Conservation (phyloP, 2,113 vertebrate species). For the Dendrocopos noguchii region DNA sequence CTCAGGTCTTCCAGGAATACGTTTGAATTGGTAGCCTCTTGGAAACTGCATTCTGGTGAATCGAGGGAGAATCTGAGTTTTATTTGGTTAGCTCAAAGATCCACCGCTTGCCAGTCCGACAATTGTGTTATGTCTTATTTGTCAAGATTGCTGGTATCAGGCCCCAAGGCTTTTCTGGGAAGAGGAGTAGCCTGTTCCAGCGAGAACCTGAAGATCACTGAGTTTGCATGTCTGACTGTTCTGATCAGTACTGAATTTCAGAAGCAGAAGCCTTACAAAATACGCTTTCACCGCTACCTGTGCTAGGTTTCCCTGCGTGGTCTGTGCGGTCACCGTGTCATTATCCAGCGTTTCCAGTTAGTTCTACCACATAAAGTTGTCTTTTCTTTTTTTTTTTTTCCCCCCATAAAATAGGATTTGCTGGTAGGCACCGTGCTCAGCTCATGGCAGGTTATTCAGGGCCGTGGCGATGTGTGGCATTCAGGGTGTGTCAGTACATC, state of each 20-base stretch:
- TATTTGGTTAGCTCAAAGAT: constrained; percentile 4
- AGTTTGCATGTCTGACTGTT: not conserved
- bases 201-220: not conserved
- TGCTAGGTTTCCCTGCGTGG: not conserved
- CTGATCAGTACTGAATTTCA: not conserved
- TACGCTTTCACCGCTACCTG: not conserved
- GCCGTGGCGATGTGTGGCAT: not conserved
- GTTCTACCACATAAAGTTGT: not conserved
- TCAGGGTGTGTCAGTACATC: not conserved
- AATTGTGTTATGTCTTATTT: not conserved
- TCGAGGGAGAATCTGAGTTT: not conserved
- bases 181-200: not conserved
- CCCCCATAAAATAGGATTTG: not conserved
- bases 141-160: not conserved
- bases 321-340: rapidly evolving
- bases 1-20: not conserved
- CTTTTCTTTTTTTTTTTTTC: not conserved
- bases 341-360: not conserved
- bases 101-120: not conserved
- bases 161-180: not conserved
- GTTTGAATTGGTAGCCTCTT: not conserved
- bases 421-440: not conserved
- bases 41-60: not conserved
- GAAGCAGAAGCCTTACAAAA: not conserved
- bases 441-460: not conserved